Evolutionary conservation across 2,888 invertebrate genomes (phyloP).

Genomic region (Dastarcus helophoroides): DNA sequence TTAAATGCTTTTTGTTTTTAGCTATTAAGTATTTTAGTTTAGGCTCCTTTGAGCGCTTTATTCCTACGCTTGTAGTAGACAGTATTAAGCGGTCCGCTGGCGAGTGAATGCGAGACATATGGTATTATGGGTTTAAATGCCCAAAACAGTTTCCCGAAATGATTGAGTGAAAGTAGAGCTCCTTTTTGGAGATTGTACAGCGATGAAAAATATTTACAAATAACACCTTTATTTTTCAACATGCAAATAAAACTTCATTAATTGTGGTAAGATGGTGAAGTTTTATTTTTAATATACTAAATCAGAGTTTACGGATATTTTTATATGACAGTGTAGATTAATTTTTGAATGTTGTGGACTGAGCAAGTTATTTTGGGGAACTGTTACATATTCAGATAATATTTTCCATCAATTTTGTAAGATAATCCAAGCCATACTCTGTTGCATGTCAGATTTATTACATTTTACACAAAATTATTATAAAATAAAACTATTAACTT

Average conservation of each 20-base stretch:
- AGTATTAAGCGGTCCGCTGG: slow-evolving; percentile 28
- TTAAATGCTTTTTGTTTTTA: slow-evolving; percentile 17
- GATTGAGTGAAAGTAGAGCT: no score
- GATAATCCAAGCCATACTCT: slow-evolving; percentile 35
- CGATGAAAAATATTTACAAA: no score
- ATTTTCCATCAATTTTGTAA: slow-evolving; percentile 18
- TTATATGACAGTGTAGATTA: no score
- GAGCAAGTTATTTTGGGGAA: no score
- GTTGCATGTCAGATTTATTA: slow-evolving; percentile 38
- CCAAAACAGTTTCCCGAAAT: no score
- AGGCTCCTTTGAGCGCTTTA: slow-evolving; percentile 7
- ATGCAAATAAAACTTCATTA: slow-evolving; percentile 1
- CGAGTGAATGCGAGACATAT: slow-evolving; percentile 10
- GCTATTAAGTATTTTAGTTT: slow-evolving; percentile 4
- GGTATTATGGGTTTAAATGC: neutral
- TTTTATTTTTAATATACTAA: no score
- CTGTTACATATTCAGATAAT: no score
- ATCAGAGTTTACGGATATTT: no score
- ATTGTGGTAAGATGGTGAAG: no score
- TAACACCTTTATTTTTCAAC: neutral
- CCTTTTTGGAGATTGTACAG: no score
- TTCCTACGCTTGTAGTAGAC: slow-evolving; percentile 24
- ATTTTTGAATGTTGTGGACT: no score
- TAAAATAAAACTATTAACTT: slow-evolving; percentile 27
- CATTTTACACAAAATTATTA: slow-evolving; percentile 37